These are phyloP conservation scores for Daubentonia madagascariensis DNA, from an alignment of 2,113 vertebrate species.

Conservation along the genomic window DNA sequence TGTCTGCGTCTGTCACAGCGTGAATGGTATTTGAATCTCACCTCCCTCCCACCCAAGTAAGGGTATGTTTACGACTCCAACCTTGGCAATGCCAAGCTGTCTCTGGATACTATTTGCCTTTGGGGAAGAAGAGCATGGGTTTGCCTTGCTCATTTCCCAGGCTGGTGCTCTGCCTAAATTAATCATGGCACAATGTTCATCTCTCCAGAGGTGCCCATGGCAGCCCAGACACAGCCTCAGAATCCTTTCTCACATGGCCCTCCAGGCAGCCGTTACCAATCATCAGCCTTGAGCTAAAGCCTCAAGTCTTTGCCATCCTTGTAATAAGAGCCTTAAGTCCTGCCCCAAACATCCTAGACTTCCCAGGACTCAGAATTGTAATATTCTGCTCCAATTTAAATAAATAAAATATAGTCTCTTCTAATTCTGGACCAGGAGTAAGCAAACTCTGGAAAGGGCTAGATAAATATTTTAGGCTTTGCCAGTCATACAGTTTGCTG, in stretches of 20 bases:
- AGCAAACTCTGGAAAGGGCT: constrained; percentile 46
- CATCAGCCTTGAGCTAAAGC: background rate
- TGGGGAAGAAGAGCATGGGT: background rate
- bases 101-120: background rate
- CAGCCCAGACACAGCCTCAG: background rate
- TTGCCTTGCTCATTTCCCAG: background rate
- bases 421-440: background rate
- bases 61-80: background rate
- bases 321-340: background rate
- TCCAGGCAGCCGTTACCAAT: background rate
- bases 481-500: background rate
- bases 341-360: background rate
- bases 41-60: background rate
- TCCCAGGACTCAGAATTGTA: background rate
- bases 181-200: background rate
- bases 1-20: background rate
- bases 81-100: background rate
- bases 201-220: background rate
- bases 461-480: background rate
- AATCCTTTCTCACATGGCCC: background rate
- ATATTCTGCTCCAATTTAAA: background rate
- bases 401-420: background rate
- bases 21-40: background rate
- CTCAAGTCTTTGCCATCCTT: background rate
- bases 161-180: background rate